A percentile compares a stretch with the other conserved stretches of the same genome.
Evolutionary conservation across 2,888 invertebrate species (phyloP).

Genomic region (Apamea epomidion): DNA sequence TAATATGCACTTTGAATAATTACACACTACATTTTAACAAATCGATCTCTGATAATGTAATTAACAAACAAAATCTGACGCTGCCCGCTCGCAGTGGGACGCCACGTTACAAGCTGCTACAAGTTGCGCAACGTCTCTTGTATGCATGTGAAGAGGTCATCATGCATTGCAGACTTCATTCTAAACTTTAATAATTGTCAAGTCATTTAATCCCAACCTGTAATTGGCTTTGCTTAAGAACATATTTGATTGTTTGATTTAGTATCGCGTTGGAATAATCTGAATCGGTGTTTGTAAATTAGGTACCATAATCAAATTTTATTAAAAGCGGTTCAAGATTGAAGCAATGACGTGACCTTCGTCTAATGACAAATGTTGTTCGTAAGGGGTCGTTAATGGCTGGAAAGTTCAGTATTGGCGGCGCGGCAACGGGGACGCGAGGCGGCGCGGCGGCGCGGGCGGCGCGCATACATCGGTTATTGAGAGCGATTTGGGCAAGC

Average conservation of each 20-base stretch:
- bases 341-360: slow-evolving; percentile 70
- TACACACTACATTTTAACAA: slow-evolving; percentile 80
- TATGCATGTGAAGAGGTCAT: slow-evolving; percentile 27
- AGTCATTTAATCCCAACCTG: slow-evolving; percentile 1
- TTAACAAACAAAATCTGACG: slow-evolving; percentile 55
- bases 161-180: slow-evolving; percentile 16
- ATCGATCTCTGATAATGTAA: slow-evolving; percentile 69
- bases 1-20: slow-evolving; percentile 84
- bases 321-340: slow-evolving; percentile 57
- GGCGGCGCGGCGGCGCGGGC: slow-evolving; percentile 67
- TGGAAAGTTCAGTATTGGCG: slow-evolving; percentile 80
- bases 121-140: slow-evolving; percentile 28
- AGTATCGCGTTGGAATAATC: slow-evolving; percentile 15
- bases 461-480: slow-evolving; percentile 79
- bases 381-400: slow-evolving; percentile 87
- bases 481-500: slow-evolving; percentile 89
- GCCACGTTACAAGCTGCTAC: slow-evolving; percentile 11
- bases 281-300: slow-evolving; percentile 9
- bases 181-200: slow-evolving; percentile 8
- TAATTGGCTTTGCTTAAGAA: slow-evolving; percentile 7
- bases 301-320: slow-evolving; percentile 36
- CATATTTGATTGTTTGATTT: slow-evolving; percentile 9
- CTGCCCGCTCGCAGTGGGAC: slow-evolving; percentile 46
- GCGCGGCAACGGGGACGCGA: slow-evolving; percentile 55
- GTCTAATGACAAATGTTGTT: slow-evolving; percentile 82